These are phyloP conservation scores for Acleris sparsana DNA, from an alignment of 2,888 invertebrate species.

Conservation along the genomic window DNA sequence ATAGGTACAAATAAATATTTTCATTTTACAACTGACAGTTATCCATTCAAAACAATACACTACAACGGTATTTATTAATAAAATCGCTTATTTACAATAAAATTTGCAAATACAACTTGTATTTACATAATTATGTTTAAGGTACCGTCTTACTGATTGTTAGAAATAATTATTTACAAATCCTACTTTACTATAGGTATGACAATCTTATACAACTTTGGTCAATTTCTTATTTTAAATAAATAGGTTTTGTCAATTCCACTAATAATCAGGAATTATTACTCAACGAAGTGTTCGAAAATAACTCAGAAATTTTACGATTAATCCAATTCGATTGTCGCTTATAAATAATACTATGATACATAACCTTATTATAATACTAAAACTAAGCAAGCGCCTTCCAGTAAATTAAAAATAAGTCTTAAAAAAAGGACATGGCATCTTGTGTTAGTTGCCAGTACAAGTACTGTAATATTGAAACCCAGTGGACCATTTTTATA, in stretches of 20 bases:
- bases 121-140: constrained; percentile 68
- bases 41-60: constrained; percentile 71
- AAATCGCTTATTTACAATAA: constrained; percentile 72
- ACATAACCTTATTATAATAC: too few species aligned
- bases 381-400: too few species aligned
- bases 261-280: constrained; percentile 22
- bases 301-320: not conserved
- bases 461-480: too few species aligned
- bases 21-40: constrained; percentile 64
- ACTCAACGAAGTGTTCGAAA: constrained; percentile 6
- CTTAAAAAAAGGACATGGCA: too few species aligned
- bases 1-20: constrained; percentile 68
- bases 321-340: too few species aligned
- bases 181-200: constrained; percentile 51
- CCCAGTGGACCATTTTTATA: too few species aligned
- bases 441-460: too few species aligned
- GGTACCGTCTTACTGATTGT: constrained; percentile 62
- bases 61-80: constrained; percentile 65
- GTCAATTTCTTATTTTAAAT: constrained; percentile 76
- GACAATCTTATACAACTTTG: constrained; percentile 78
- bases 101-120: constrained; percentile 77
- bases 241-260: constrained; percentile 54
- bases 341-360: too few species aligned
- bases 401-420: too few species aligned
- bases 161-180: constrained; percentile 60